A percentile compares a stretch with the other conserved stretches of the same genome.
Evolutionary conservation across 30 jellyfish, hydroid and myxozoan genomes (phyloP).

Genomic region (Euphysa ruthae): DNA sequence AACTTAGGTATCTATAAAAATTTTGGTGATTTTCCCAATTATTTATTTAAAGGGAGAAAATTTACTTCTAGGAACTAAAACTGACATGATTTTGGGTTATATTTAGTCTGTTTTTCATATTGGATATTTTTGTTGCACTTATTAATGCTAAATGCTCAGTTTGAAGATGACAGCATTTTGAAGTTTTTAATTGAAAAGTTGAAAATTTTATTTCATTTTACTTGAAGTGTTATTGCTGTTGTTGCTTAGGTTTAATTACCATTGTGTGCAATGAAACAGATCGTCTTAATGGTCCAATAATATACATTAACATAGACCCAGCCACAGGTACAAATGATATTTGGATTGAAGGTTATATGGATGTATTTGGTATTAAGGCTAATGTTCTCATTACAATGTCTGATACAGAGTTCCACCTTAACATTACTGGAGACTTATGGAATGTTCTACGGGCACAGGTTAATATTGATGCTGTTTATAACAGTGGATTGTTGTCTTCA

Average conservation of each 20-base stretch:
- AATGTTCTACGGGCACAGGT: conserved; percentile 26
- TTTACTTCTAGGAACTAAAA: too few species aligned
- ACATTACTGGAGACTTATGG: conserved; percentile 17
- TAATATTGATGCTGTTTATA: conserved; percentile 47
- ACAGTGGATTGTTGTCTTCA: conserved; percentile 18
- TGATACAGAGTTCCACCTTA: conserved; percentile 42
- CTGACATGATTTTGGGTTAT: too few species aligned
- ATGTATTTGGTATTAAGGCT: conserved; percentile 28
- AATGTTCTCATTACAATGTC: conserved; percentile 31
- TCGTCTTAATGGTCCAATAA: conserved; percentile 41
- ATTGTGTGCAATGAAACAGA: conserved; percentile 25
- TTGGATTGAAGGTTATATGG: conserved; percentile 45
- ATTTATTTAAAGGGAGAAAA: too few species aligned
- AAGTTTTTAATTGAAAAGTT: too few species aligned
- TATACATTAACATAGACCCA: conserved; percentile 9
- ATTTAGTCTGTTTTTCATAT: too few species aligned
- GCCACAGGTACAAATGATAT: conserved; percentile 24
- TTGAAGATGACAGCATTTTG: too few species aligned
- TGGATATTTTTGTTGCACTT: too few species aligned
- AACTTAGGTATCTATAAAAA: too few species aligned
- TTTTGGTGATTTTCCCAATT: too few species aligned
- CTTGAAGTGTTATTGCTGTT: too few species aligned
- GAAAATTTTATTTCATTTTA: too few species aligned
- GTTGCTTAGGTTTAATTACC: conserved; percentile 30
- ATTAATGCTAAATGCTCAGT: too few species aligned